Conservation (phyloP, 2,888 invertebrate genomes). For the Tineola bisselliella region DNA sequence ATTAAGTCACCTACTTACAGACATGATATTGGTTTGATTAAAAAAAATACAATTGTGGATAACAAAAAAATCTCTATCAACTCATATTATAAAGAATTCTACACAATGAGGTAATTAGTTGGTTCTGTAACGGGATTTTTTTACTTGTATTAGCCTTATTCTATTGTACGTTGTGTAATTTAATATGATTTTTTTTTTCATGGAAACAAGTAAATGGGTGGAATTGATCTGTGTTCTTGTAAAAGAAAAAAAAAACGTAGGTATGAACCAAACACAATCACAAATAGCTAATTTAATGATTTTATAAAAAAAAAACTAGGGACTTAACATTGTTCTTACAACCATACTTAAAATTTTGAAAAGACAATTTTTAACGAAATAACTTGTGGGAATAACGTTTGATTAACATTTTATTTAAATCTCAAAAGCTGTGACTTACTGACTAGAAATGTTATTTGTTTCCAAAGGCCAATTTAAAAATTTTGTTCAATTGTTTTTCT, state of each 20-base stretch:
- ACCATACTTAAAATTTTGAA: too few species aligned
- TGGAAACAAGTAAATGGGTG: constrained; percentile 25
- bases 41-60: constrained; percentile 48
- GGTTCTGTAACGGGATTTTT: constrained; percentile 55
- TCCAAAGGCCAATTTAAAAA: too few species aligned
- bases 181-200: constrained; percentile 64
- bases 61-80: constrained; percentile 53
- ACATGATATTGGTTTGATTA: constrained; percentile 44
- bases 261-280: constrained; percentile 14
- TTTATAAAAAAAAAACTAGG: neutral
- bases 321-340: neutral
- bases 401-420: too few species aligned
- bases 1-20: neutral
- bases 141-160: constrained; percentile 37
- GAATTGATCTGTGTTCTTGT: constrained; percentile 31
- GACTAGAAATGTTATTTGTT: too few species aligned
- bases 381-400: too few species aligned
- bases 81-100: constrained; percentile 49
- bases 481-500: too few species aligned
- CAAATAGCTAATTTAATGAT: neutral
- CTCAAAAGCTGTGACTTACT: too few species aligned
- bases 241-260: constrained; percentile 15
- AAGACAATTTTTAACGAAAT: too few species aligned
- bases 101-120: constrained; percentile 63
- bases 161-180: constrained; percentile 54